Base-by-base conservation (phyloP, 2,888 invertebrate genomes). In the Scrobipalpa atriplicella region DNA sequence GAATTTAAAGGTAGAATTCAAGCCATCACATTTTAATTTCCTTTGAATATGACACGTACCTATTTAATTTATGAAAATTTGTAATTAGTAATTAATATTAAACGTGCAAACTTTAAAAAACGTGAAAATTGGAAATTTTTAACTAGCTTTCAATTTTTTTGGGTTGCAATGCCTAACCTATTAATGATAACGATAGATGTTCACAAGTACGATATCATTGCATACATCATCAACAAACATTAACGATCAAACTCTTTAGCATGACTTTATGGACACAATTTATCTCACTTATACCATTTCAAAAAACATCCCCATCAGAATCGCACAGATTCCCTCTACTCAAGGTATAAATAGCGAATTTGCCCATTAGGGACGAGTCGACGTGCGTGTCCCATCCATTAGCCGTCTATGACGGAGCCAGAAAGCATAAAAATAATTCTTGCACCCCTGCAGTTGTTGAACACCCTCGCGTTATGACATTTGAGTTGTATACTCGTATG, bases 391-490 rank as follows among this genome's bases (percentile, higher is more conserved):
- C 68, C 56, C 61, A 51, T 67, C 69, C 67, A 73, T 74, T 73
- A 75, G 66, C 21, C 51, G 11, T 62, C 66, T 66, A 64, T 65
- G 58, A 72, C 71, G 68, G 70, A 73, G 66, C 70, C 80, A 80
- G 71, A 72, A 73, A 78, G 78, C 76, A 75, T 78, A 74, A 77
- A 76, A 72, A 72, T 76, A 69, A 74, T 75, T 71, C 68, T 66
- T 71, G 66, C 71, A 65, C 79, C 78, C 73, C 74, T 68, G 21
- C 52, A 58, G 51, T 43, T 41, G 47, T 52, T 62, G 54, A 36
- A 29, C 66, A 43, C 56, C 63, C 39, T 60, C 52, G 73, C 79
- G 78, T 75, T 81, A 75, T 83, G 82, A 82, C 78, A 73, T 67
- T 74, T 71, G 67, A 69, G 74, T 72, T 66, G 60, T 39, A 61